These are phyloP conservation scores for Scaptomyza caliginosa DNA, from an alignment of 2,888 invertebrate genomes.

Conservation along the genomic window DNA sequence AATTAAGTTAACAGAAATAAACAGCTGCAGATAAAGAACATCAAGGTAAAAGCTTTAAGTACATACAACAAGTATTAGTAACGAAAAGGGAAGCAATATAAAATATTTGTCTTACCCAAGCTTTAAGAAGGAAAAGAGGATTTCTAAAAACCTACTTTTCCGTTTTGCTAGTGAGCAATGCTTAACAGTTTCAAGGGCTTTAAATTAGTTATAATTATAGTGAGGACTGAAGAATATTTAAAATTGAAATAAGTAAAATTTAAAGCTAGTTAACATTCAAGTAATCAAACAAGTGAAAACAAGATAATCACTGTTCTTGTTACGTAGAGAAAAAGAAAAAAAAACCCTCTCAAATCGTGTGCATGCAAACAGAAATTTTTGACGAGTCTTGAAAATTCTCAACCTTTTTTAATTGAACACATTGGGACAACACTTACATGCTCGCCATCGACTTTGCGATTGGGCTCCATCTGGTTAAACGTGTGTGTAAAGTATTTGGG, in stretches of 20 bases:
- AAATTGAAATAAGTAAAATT: too few species aligned
- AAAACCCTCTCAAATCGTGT: neutral
- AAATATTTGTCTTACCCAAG: neutral
- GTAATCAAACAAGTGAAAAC: too few species aligned
- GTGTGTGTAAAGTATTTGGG: conserved; percentile 14
- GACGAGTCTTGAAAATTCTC: conserved; percentile 1
- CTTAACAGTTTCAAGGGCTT: too few species aligned
- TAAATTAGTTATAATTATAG: too few species aligned
- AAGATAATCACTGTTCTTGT: too few species aligned
- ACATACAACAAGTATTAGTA: neutral
- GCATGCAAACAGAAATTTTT: conserved; percentile 23
- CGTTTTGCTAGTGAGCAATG: too few species aligned
- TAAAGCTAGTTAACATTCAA: too few species aligned
- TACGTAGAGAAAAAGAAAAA: too few species aligned
- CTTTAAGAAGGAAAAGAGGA: neutral
- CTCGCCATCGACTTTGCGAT: conserved; percentile 91
- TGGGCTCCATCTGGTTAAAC: conserved; percentile 89
- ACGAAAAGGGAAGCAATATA: neutral
- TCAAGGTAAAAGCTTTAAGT: neutral
- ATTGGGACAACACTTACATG: conserved; percentile 87
- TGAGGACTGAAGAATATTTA: too few species aligned
- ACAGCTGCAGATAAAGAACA: conserved; percentile 5
- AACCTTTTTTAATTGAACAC: conserved; percentile 1
- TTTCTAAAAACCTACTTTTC: too few species aligned
- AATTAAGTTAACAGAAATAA: too few species aligned